These are phyloP conservation scores for Aramus guarauna DNA, from an alignment of 2,113 vertebrate species.

Conservation along the genomic window DNA sequence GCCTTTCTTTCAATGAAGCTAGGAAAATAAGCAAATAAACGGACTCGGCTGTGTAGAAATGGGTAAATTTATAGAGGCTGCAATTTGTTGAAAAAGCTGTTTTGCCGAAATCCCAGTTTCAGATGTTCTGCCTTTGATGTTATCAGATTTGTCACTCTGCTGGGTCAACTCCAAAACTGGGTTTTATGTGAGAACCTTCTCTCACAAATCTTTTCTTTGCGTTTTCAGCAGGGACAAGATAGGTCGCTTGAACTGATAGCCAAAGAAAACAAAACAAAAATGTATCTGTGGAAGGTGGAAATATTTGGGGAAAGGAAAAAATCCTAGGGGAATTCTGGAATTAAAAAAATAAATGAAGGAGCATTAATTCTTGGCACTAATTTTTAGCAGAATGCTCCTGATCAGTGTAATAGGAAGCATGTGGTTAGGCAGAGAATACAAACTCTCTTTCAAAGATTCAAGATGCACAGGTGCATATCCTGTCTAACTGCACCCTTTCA, in stretches of 20 bases:
- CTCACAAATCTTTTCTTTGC: not conserved
- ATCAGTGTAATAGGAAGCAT: not conserved
- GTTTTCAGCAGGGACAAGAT: not conserved
- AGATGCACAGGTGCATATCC: slow-evolving; percentile 3
- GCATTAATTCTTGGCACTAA: not conserved
- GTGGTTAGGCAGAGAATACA: not conserved
- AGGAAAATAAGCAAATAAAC: slow-evolving; percentile 16
- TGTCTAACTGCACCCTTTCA: not conserved
- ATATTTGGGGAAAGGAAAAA: not conserved
- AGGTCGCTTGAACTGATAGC: not conserved
- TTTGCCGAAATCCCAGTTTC: slow-evolving; percentile 14
- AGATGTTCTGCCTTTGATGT: slow-evolving; percentile 52
- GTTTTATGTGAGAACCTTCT: slow-evolving; percentile 8
- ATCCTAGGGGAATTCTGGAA: not conserved
- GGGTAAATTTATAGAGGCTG: not conserved
- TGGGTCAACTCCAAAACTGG: slow-evolving; percentile 34
- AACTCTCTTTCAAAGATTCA: not conserved
- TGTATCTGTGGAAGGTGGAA: not conserved
- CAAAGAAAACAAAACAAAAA: not conserved
- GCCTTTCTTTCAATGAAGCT: not conserved
- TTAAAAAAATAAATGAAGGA: slow-evolving; percentile 12
- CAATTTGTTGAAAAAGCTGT: slow-evolving; percentile 6
- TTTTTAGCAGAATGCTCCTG: not conserved
- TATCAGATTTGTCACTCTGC: slow-evolving; percentile 43
- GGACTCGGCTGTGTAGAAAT: not conserved